Percentiles rank a stretch among this genome's conserved stretches.
phyloP scores from a whole-genome alignment of 1,140 invertebrate species.

The Galleria mellonella region DNA sequence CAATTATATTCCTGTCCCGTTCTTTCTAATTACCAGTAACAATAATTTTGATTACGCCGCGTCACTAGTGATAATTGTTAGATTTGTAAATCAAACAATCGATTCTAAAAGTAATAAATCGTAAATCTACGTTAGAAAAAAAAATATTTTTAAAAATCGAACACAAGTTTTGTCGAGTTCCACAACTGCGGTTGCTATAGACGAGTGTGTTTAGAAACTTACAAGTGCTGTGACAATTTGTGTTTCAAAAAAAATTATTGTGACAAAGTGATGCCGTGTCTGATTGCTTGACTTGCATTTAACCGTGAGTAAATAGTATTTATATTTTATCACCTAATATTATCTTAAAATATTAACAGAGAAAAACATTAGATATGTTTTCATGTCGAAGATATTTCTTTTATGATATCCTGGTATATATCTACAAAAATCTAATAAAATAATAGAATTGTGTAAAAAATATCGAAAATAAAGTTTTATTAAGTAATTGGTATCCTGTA shows the following conservation, averaged over 20 bases:
- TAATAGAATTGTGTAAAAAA: no score
- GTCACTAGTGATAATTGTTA: conserved; percentile 6
- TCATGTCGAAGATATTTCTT: no score
- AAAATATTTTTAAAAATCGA: not conserved
- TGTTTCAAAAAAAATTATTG: conserved; percentile 23
- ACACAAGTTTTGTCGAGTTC: not conserved
- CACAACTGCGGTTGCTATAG: not conserved
- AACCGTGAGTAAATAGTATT: conserved; percentile 43
- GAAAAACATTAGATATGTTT: no score
- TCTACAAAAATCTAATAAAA: no score
- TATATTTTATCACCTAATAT: not conserved
- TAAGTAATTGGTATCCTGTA: no score
- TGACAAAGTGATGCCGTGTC: conserved; percentile 57
- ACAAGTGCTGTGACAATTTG: conserved; percentile 34
- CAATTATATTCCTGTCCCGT: conserved; percentile 45
- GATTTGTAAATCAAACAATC: not conserved
- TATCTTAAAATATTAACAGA: not conserved
- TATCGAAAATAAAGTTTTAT: no score
- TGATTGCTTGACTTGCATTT: conserved; percentile 23
- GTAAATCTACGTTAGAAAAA: not conserved
- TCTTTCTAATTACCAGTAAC: conserved; percentile 31
- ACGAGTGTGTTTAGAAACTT: conserved; percentile 1
- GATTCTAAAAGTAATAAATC: not conserved
- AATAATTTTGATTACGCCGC: conserved; percentile 27
- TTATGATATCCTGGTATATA: no score